Evolutionary conservation across 2,888 invertebrate species (phyloP), one percentile per base, ranked within the genome.

Genomic region (Timandra comae): DNA sequence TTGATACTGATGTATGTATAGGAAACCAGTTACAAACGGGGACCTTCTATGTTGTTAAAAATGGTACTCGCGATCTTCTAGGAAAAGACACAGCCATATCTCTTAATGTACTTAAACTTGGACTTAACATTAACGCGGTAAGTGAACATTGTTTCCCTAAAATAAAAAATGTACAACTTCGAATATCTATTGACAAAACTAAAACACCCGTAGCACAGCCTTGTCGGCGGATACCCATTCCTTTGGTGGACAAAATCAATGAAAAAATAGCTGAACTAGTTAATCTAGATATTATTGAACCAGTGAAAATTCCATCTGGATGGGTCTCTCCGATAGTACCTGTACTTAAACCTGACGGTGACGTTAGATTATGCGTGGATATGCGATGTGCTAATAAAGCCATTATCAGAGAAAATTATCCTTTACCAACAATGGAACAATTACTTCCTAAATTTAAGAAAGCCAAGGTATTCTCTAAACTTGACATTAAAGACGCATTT

Each of bases 321-420:
- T 56, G 55, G 54, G 27, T 53, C 1, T 54, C 52, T 0, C 52
- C 56, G 0, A 19, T 53, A 7, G 54, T 55, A 0, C 51, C 52
- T 0, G 28, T 53, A 7, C 12, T 57, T 1, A 58, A 58, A 29
- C 39, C 33, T 1, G 33, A 46, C 19, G 51, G 47, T 0, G 54
- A 54, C 0, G 1, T 59, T 1, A 37, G 56, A 0, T 1, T 57
- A 0, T 61, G 57, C 29, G 35, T 57, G 0, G 56, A 57, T 20
- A 56, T 54, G 56, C 10, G 43, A 52, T 63, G 65, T 13, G 56
- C 55, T 0, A 57, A 59, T 30, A 1, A 1, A 2, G 54, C 55
- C 0, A 57, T 56, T 1, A 3, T 37, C 1, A 12, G 54, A 1
- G 56, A 62, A 33, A 59, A 56, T 2, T 55, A 58, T 11, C 55